phyloP scores from a whole-genome alignment of 2,888 invertebrate species.

The Uloborus plumipes region DNA sequence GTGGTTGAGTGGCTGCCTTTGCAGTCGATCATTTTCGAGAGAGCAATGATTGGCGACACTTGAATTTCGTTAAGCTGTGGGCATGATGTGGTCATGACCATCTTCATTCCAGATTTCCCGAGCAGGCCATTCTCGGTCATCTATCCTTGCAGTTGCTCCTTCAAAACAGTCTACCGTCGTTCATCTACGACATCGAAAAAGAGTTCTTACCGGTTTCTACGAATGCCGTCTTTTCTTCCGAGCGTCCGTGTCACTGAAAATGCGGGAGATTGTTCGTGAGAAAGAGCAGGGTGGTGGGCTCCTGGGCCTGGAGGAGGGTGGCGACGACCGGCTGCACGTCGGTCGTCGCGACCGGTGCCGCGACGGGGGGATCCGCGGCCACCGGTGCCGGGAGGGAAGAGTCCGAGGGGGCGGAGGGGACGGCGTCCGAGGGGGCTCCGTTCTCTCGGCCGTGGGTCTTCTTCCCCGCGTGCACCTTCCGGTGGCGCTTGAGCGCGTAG shows the following conservation, averaged over 20 bases:
- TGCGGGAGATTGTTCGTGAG: slow-evolving; percentile 62
- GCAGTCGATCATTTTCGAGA: too few relatives aligned
- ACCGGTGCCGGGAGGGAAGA: neutral
- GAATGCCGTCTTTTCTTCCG: neutral
- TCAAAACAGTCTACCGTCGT: too few relatives aligned
- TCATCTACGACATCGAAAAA: too few relatives aligned
- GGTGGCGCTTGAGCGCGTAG: slow-evolving; percentile 71
- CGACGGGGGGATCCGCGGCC: neutral
- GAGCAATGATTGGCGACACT: too few relatives aligned
- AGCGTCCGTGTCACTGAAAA: slow-evolving; percentile 13
- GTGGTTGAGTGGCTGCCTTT: too few relatives aligned
- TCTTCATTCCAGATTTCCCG: too few relatives aligned
- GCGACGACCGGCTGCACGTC: slow-evolving; percentile 22
- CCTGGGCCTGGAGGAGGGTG: slow-evolving; percentile 52
- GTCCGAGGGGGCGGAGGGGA: neutral
- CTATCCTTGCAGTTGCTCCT: too few relatives aligned
- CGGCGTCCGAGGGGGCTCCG: neutral
- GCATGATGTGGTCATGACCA: too few relatives aligned
- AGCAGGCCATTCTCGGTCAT: too few relatives aligned
- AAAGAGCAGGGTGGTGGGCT: slow-evolving; percentile 64
- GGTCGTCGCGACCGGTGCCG: neutral
- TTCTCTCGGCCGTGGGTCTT: neutral
- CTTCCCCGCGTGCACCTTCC: slow-evolving; percentile 68
- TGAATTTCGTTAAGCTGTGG: too few relatives aligned
- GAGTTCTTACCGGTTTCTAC: too few relatives aligned